Evolutionary conservation across 2,797 vertebrate genomes (phyloP).

Genomic region (Poecile montanus): DNA sequence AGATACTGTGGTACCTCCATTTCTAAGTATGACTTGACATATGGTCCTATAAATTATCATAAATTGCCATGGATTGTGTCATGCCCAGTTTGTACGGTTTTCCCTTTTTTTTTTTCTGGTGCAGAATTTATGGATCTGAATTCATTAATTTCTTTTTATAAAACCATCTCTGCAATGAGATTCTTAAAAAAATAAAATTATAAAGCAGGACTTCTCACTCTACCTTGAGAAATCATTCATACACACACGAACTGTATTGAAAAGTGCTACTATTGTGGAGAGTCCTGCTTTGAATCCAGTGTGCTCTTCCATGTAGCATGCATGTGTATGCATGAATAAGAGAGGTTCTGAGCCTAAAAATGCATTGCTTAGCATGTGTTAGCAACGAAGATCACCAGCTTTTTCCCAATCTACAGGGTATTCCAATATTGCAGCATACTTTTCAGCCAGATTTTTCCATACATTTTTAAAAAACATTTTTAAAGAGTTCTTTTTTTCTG

Average conservation of each 20-base stretch:
- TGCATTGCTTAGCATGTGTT: not conserved
- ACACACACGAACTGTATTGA: rapidly evolving
- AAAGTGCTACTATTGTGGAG: not conserved
- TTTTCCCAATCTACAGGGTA: not conserved
- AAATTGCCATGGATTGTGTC: not conserved
- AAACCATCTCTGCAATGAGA: not conserved
- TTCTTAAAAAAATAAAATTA: not conserved
- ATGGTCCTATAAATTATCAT: not conserved
- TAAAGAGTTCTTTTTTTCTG: not conserved
- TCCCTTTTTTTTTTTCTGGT: not conserved
- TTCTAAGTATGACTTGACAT: conserved; percentile 4
- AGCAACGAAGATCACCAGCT: not conserved
- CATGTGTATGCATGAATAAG: not conserved
- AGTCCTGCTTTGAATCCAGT: not conserved
- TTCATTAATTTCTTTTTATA: not conserved
- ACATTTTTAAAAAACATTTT: not conserved
- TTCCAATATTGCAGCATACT: not conserved
- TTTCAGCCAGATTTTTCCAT: not conserved
- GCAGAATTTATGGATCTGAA: not conserved
- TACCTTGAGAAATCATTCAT: not conserved
- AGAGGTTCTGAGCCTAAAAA: not conserved
- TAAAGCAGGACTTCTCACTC: not conserved
- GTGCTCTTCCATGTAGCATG: not conserved
- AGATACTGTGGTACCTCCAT: not conserved
- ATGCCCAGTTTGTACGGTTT: not conserved